These are phyloP conservation scores for Etheostoma perlongum DNA, from an alignment of 2,797 vertebrate species.

Conservation along the genomic window DNA sequence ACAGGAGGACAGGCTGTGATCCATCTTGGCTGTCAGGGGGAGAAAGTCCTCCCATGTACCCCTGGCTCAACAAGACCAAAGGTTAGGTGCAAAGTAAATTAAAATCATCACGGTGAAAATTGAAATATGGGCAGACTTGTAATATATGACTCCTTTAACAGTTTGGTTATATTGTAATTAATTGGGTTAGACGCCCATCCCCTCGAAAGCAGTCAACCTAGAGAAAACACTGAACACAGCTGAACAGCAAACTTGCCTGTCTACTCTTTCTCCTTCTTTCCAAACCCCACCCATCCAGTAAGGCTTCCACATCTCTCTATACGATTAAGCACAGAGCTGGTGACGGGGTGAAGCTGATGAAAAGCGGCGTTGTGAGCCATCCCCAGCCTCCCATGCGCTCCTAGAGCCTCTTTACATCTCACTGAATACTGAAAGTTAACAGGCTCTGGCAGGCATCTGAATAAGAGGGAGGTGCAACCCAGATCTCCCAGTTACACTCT, in stretches of 20 bases:
- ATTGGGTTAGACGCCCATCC: too few species aligned
- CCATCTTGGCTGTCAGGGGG: too few species aligned
- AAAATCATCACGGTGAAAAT: too few species aligned
- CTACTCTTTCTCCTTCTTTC: background rate
- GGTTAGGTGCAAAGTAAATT: too few species aligned
- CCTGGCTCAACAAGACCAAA: too few species aligned
- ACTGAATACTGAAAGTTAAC: conserved; percentile 77
- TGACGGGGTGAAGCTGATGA: conserved; percentile 63
- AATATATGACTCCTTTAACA: too few species aligned
- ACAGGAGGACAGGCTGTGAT: too few species aligned
- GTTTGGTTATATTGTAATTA: too few species aligned
- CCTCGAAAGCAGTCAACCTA: too few species aligned
- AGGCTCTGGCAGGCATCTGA: conserved; percentile 77
- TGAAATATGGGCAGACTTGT: too few species aligned
- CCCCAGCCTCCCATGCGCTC: conserved; percentile 38
- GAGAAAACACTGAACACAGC: background rate
- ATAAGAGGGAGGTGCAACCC: conserved; percentile 69
- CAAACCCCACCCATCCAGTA: conserved; percentile 27
- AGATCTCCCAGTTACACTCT: conserved; percentile 63
- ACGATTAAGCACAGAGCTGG: conserved; percentile 43
- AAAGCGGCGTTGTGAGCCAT: conserved; percentile 63
- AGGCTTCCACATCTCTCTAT: conserved; percentile 39
- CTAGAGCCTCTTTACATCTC: conserved; percentile 74
- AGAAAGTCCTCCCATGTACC: too few species aligned
- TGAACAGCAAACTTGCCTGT: background rate